A percentile compares a stretch with the other conserved stretches of the same genome.
Evolutionary conservation across 2,888 invertebrate species (phyloP).

Genomic region (Mythimna impura): DNA sequence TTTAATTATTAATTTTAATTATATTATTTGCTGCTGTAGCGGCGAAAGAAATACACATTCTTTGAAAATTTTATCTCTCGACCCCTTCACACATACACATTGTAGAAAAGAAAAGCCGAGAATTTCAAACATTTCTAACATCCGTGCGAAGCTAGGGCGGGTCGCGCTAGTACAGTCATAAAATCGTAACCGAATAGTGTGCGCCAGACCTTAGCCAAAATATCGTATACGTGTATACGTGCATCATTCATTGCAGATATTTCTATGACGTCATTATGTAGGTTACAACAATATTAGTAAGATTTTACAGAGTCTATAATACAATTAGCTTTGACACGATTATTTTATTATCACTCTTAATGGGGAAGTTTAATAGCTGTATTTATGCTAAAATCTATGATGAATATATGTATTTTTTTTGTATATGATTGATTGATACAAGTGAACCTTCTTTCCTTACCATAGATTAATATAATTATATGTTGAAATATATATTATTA

Average conservation of each 20-base stretch:
- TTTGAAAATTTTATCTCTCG: too few species aligned
- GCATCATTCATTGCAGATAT: conserved; percentile 26
- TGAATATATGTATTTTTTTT: neutral
- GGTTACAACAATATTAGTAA: conserved; percentile 29
- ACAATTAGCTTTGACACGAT: conserved; percentile 8
- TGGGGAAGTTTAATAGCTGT: neutral
- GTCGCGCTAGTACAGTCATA: conserved; percentile 5
- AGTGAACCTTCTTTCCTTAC: too few species aligned
- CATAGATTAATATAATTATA: too few species aligned
- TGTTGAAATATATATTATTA: too few species aligned
- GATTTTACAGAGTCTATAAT: conserved; percentile 6
- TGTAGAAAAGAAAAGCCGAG: too few species aligned
- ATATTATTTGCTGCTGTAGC: too few species aligned
- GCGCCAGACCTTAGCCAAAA: conserved; percentile 31
- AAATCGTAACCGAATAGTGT: conserved; percentile 22
- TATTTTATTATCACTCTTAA: neutral
- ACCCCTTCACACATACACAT: too few species aligned
- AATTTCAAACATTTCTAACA: too few species aligned
- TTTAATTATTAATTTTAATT: too few species aligned
- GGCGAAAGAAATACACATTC: too few species aligned
- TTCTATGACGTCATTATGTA: conserved; percentile 34
- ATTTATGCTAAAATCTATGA: neutral
- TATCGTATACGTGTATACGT: conserved; percentile 23
- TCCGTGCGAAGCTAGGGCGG: too few species aligned
- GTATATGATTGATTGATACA: neutral